Evolutionary conservation across 2,113 vertebrate genomes (phyloP).

Genomic region (Proterorhinus semilunaris): DNA sequence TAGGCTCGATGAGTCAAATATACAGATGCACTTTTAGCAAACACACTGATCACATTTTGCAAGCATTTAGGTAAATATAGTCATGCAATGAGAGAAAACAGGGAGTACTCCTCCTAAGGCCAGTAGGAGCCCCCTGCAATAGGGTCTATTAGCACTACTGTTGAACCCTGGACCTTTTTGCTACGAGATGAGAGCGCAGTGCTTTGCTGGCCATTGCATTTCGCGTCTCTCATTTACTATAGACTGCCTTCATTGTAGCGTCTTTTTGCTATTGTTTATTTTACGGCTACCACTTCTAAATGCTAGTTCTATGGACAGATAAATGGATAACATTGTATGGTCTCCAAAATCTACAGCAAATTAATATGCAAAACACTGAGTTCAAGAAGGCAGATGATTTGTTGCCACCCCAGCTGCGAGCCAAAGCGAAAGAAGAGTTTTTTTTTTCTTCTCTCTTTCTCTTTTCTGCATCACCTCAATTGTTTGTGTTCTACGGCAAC

Average conservation of each 20-base stretch:
- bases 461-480: slow-evolving; percentile 20
- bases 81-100: no score
- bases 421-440: background rate
- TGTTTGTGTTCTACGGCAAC: slow-evolving; percentile 48
- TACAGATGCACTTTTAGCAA: no score
- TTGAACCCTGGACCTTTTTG: background rate
- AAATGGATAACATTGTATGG: background rate
- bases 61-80: no score
- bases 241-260: no score
- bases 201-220: no score
- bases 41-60: no score
- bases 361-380: background rate
- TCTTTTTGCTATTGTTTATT: background rate
- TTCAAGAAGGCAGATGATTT: background rate
- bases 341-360: background rate
- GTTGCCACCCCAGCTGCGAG: background rate
- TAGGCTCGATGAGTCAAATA: no score
- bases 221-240: no score
- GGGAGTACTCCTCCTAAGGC: no score
- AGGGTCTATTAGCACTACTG: background rate
- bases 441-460: no score
- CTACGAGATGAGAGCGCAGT: background rate
- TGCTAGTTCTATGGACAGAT: background rate
- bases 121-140: no score
- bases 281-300: background rate